phyloP scores from a whole-genome alignment of 2,888 invertebrate genomes.

The Heteromyza rotundicornis region DNA sequence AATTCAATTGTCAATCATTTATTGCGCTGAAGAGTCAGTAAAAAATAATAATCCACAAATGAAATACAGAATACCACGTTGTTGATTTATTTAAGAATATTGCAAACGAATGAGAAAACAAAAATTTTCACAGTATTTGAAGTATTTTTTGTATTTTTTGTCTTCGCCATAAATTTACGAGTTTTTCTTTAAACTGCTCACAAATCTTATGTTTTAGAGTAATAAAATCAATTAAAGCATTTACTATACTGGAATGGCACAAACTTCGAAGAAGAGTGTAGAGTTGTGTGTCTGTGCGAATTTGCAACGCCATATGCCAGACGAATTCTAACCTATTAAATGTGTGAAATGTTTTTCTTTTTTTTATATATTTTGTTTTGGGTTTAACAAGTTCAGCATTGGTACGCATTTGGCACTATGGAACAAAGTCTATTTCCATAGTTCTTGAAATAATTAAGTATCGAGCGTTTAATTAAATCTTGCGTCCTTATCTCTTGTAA shows the following conservation, averaged over 20 bases:
- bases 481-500: too few relatives aligned
- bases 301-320: neutral
- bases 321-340: neutral
- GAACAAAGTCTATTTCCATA: too few relatives aligned
- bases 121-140: too few relatives aligned
- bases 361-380: neutral
- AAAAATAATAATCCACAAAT: too few relatives aligned
- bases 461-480: too few relatives aligned
- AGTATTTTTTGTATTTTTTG: too few relatives aligned
- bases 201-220: slow-evolving; percentile 4
- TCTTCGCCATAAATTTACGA: slow-evolving; percentile 20
- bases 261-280: too few relatives aligned
- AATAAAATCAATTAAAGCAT: slow-evolving; percentile 29
- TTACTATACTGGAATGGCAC: slow-evolving; percentile 23
- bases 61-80: too few relatives aligned
- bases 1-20: slow-evolving; percentile 22
- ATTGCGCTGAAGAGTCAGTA: neutral
- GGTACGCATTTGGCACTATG: neutral
- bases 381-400: neutral
- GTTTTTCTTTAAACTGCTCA: neutral
- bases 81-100: too few relatives aligned
- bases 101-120: too few relatives aligned
- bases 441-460: too few relatives aligned
- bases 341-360: slow-evolving; percentile 1
- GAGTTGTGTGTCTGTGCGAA: neutral